Evolutionary conservation across 2,797 vertebrate species (phyloP).

Genomic region (Tiaroga cobitis): DNA sequence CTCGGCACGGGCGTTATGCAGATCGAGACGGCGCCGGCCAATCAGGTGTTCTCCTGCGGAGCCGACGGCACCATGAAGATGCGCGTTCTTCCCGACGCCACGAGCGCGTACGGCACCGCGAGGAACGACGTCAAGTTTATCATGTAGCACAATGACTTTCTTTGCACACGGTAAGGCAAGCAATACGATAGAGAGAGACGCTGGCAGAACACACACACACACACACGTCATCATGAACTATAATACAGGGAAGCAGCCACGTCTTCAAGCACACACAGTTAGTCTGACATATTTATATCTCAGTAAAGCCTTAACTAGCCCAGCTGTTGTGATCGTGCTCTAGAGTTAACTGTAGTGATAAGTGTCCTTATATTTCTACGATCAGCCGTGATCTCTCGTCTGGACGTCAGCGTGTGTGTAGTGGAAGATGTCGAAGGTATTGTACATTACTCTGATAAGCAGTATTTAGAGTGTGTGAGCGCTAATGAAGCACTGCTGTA

Average conservation of each 20-base stretch:
- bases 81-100: constrained; percentile 90
- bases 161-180: constrained; percentile 60
- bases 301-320: constrained; percentile 60
- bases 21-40: constrained; percentile 90
- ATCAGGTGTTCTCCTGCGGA: constrained; percentile 96
- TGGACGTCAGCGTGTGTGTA: not conserved
- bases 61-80: constrained; percentile 99
- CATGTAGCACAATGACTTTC: constrained; percentile 73
- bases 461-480: constrained; percentile 25
- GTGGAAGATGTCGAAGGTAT: not conserved
- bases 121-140: constrained; percentile 90
- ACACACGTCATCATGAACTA: constrained; percentile 9
- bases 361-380: constrained; percentile 78
- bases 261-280: constrained; percentile 44
- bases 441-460: constrained; percentile 28
- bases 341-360: constrained; percentile 70
- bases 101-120: constrained; percentile 78
- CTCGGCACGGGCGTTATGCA: constrained; percentile 98
- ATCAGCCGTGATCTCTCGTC: not conserved
- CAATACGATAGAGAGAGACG: constrained; percentile 49
- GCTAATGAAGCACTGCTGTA: not conserved
- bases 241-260: not conserved
- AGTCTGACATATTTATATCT: constrained; percentile 46
- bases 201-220: too few species aligned
- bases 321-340: constrained; percentile 58